Conservation (phyloP, 2,113 vertebrate genomes). For the Capreolus pygargus region DNA sequence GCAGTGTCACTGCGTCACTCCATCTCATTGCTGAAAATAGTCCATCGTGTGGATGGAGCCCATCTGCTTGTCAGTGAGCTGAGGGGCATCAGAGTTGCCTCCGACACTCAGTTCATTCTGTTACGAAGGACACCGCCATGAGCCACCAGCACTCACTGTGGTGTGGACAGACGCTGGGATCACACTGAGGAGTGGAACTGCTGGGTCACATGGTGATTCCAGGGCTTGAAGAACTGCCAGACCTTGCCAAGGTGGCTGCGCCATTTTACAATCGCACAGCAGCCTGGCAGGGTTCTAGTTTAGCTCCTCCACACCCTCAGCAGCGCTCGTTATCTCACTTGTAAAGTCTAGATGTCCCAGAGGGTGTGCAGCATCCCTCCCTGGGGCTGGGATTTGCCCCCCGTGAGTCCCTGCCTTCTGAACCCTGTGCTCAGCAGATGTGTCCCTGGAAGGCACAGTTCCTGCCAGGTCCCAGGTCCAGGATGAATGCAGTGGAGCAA, state of each 20-base stretch:
- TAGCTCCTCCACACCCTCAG: rapidly evolving
- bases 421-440: neutral
- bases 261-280: rapidly evolving
- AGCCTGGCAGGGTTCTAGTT: neutral
- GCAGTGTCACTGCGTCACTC: rapidly evolving
- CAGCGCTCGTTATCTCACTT: neutral
- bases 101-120: neutral
- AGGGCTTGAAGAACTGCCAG: neutral
- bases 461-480: neutral
- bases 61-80: rapidly evolving
- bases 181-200: too few species aligned
- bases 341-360: rapidly evolving
- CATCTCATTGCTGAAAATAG: rapidly evolving
- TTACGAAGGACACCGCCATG: rapidly evolving
- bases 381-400: neutral
- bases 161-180: neutral
- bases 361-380: neutral
- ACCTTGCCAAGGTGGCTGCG: neutral
- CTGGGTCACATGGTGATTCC: neutral
- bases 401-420: neutral
- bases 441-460: neutral
- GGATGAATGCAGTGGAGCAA: neutral
- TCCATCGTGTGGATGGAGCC: rapidly evolving
- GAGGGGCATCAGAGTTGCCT: rapidly evolving
- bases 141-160: rapidly evolving